Percentiles rank a stretch among this genome's conserved stretches.
These are phyloP conservation scores for Pteruthius melanotis DNA, from an alignment of 2,113 vertebrate species.

Conservation along the genomic window DNA sequence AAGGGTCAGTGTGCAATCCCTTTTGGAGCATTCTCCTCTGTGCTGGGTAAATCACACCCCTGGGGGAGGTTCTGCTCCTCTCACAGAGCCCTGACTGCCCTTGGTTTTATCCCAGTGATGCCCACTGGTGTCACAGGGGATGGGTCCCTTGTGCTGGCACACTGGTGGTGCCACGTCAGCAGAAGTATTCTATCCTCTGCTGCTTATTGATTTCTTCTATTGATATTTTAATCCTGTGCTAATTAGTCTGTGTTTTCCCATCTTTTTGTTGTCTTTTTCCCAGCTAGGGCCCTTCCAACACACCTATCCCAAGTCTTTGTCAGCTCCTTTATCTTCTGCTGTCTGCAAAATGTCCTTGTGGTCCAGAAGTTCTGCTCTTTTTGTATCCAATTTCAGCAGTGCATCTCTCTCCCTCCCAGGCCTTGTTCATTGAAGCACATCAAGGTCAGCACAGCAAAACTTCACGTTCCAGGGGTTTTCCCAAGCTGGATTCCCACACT, in stretches of 20 bases:
- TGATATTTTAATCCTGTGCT: neutral
- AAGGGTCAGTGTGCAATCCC: neutral
- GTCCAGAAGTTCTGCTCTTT: neutral
- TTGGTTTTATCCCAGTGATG: too few species aligned
- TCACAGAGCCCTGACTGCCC: neutral
- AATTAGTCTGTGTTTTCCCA: neutral
- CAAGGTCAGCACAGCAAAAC: neutral
- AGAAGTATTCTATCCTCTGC: neutral
- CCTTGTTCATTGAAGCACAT: neutral
- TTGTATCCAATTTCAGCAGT: neutral
- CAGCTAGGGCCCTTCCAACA: neutral
- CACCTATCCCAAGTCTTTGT: neutral
- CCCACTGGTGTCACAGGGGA: too few species aligned
- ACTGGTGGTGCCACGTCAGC: too few species aligned
- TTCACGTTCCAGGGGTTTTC: neutral
- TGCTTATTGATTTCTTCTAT: neutral
- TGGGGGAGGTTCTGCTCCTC: neutral
- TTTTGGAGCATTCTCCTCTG: neutral
- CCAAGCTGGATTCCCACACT: neutral
- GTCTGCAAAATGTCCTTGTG: neutral
- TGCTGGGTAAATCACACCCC: neutral
- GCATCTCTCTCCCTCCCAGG: neutral
- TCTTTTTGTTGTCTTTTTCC: neutral
- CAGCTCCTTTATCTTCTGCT: neutral
- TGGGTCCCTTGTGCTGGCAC: neutral